Conservation (phyloP, 2,888 invertebrate species). For the Hyposoter didymator region DNA sequence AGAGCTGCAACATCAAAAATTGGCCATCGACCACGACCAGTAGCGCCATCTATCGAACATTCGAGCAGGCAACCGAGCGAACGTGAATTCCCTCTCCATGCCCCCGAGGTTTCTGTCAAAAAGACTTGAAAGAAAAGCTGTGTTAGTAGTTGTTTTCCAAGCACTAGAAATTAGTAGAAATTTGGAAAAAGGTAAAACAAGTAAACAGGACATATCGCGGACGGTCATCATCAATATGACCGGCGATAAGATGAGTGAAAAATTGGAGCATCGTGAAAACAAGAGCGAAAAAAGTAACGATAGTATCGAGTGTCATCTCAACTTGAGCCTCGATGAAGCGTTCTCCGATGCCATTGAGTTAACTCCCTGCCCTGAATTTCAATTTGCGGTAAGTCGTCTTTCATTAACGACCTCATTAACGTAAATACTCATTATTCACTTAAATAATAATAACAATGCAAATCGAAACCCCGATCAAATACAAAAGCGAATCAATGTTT, state of each 20-base stretch:
- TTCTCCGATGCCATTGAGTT: slow-evolving; percentile 73
- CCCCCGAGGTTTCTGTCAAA: background rate
- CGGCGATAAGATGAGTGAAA: slow-evolving; percentile 77
- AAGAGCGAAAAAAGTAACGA: slow-evolving; percentile 76
- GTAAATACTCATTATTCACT: background rate
- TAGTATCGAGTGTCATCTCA: slow-evolving; percentile 75
- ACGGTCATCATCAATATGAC: slow-evolving; percentile 75
- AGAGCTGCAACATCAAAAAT: too few relatives aligned
- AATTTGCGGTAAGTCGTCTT: slow-evolving; percentile 76
- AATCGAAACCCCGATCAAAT: background rate
- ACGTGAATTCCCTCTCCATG: background rate
- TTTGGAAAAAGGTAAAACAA: too few relatives aligned
- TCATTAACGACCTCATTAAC: background rate
- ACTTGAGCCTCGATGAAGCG: slow-evolving; percentile 76
- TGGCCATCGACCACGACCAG: background rate
- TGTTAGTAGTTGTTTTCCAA: background rate
- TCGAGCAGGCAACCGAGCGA: background rate
- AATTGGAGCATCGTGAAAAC: slow-evolving; percentile 73
- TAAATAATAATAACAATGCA: background rate
- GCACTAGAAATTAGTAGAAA: too few relatives aligned
- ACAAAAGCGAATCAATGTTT: background rate
- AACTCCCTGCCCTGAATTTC: slow-evolving; percentile 77
- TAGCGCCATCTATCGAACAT: background rate
- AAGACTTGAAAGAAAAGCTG: background rate
- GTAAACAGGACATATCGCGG: background rate